Evolutionary conservation across 1,140 invertebrate species (phyloP), one percentile per base, ranked within the genome.

Genomic region (Orchestia grillus): DNA sequence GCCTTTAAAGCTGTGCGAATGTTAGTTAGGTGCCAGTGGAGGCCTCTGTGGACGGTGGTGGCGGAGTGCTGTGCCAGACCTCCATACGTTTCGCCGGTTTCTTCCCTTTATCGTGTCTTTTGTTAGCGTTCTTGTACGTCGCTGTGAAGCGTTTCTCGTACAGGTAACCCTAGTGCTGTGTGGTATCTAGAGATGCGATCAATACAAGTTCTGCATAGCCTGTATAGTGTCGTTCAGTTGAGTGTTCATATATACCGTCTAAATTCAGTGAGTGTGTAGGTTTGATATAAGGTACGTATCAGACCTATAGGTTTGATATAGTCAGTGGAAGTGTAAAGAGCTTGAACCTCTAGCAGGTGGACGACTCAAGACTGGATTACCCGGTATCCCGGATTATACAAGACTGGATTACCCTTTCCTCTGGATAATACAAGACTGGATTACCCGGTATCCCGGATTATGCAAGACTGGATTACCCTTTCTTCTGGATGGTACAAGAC

Each of bases 381-480:
- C 88, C 36, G 11, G 4, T 19, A 42, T 90, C 88, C 3, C 28
- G 88, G 88, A 90, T 90, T 90, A 44, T 90, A 90, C 88, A 90
- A 90, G 88, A 90, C 43, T 90, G 88, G 88, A 90, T 90, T 90
- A 90, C 88, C 88, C 36, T 44, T 42, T 19, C 16, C 36, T 41
- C 0, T 90, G 88, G 88, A 90, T 90, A 42, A 44, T 90, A 90
- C 88, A 90, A 90, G 88, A 90, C 43, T 90, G 88, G 88, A 90
- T 90, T 90, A 90, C 88, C 88, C 11, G 42, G 42, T 19, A 11
- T 90, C 88, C 3, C 36, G 88, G 88, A 41, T 19, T 90, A 90
- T 90, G 42, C 88, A 90, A 90, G 88, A 90, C 88, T 90, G 88
- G 88, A 90, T 90, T 90, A 90, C 88, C 88, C 36, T 44, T 90